phyloP scores from a whole-genome alignment of 2,797 vertebrate species.

The Nothura maculosa region DNA sequence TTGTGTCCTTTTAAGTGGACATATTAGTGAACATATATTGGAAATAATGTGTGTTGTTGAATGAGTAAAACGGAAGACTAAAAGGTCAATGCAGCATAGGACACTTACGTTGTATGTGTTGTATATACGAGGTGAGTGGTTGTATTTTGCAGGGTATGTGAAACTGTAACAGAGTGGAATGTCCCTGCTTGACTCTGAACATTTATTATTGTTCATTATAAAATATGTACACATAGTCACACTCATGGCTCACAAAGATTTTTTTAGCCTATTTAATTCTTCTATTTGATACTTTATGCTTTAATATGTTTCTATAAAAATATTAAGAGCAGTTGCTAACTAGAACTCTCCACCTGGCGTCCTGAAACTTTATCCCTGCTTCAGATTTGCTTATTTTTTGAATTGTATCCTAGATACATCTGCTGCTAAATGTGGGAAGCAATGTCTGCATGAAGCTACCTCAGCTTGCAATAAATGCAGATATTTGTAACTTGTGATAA shows the following conservation, averaged over 20 bases:
- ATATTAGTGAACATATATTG: too few relatives aligned
- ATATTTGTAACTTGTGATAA: not conserved
- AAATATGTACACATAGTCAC: not conserved
- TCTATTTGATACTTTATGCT: not conserved
- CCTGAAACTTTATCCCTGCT: not conserved
- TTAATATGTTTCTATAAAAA: not conserved
- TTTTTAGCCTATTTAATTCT: not conserved
- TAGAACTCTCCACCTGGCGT: not conserved
- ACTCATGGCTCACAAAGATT: rapidly evolving
- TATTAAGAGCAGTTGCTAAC: not conserved
- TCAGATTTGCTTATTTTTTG: not conserved
- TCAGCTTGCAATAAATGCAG: not conserved
- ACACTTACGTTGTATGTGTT: not conserved
- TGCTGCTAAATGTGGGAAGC: not conserved
- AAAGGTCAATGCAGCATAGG: not conserved
- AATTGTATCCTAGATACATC: not conserved
- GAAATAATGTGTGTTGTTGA: not conserved
- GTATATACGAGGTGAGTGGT: not conserved
- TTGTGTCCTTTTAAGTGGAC: not conserved
- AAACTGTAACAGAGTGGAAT: not conserved
- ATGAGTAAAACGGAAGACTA: not conserved
- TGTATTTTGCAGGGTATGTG: not conserved
- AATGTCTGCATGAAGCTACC: not conserved
- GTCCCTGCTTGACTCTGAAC: not conserved
- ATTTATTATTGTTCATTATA: not conserved